phyloP scores from a whole-genome alignment of 35 echinoderm and acorn worm species.

The Heliocidaris tuberculata region DNA sequence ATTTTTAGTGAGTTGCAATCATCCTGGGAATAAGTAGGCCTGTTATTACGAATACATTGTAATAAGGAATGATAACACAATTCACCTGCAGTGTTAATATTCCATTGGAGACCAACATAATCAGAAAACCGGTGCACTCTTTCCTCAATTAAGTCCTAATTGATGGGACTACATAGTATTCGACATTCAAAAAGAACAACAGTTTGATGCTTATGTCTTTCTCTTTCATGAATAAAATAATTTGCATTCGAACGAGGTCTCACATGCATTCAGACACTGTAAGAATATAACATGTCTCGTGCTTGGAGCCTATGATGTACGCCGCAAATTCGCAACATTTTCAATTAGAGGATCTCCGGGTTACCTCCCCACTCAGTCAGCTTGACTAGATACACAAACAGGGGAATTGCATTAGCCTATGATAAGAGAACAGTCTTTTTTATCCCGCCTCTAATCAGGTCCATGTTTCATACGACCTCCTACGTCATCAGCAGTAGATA shows the following conservation, averaged over 20 bases:
- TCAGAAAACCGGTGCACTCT: no score
- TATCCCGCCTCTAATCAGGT: not conserved
- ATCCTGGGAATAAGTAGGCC: no score
- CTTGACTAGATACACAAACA: not conserved
- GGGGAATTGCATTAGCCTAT: not conserved
- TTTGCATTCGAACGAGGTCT: not conserved
- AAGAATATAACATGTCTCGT: not conserved
- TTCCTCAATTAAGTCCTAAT: no score
- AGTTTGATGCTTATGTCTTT: no score
- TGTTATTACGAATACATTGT: not conserved
- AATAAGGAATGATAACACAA: not conserved
- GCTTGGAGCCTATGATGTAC: not conserved
- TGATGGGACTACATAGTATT: no score
- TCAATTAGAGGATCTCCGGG: not conserved
- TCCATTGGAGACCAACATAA: no score
- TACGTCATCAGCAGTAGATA: not conserved
- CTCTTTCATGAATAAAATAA: no score
- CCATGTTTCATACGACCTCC: not conserved
- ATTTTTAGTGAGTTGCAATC: no score
- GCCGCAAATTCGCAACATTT: not conserved
- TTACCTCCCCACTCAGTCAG: not conserved
- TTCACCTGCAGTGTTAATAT: no score
- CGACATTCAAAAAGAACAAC: no score
- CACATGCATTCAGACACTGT: no score
- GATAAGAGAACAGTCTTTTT: not conserved